Evolutionary conservation across 2,113 vertebrate genomes (phyloP).

Genomic region (Tragelaphus strepsiceros): DNA sequence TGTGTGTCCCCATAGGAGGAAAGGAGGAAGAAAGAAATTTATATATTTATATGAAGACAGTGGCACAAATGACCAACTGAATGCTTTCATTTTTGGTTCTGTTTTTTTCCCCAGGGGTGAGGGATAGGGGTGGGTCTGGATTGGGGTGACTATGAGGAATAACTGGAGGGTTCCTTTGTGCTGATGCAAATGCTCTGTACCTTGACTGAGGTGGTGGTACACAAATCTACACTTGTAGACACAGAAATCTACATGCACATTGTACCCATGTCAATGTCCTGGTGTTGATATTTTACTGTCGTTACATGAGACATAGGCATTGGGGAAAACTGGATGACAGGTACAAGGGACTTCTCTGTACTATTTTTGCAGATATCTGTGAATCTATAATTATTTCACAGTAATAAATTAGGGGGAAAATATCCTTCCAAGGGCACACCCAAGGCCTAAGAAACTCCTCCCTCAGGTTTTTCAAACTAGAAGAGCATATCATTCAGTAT

Average conservation of each 20-base stretch:
- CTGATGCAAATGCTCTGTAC: background rate
- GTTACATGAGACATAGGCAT: background rate
- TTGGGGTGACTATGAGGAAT: background rate
- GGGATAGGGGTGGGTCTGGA: background rate
- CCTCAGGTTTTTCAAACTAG: background rate
- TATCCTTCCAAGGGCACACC: background rate
- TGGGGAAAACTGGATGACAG: background rate
- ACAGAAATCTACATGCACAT: background rate
- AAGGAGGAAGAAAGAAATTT: background rate
- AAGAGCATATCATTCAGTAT: background rate
- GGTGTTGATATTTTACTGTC: background rate
- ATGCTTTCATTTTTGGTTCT: background rate
- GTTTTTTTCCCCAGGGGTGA: background rate
- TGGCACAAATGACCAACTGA: background rate
- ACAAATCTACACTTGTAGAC: background rate
- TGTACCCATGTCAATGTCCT: background rate
- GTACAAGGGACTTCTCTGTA: background rate
- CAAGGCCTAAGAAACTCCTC: background rate
- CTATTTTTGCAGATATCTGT: background rate
- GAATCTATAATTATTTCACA: background rate
- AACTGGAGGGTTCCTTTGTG: background rate
- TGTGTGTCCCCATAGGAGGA: background rate
- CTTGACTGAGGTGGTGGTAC: background rate
- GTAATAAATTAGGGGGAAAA: background rate
- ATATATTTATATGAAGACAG: background rate